These are phyloP conservation scores for Crossocerus cetratus DNA, from an alignment of 2,888 invertebrate species.

Conservation along the genomic window DNA sequence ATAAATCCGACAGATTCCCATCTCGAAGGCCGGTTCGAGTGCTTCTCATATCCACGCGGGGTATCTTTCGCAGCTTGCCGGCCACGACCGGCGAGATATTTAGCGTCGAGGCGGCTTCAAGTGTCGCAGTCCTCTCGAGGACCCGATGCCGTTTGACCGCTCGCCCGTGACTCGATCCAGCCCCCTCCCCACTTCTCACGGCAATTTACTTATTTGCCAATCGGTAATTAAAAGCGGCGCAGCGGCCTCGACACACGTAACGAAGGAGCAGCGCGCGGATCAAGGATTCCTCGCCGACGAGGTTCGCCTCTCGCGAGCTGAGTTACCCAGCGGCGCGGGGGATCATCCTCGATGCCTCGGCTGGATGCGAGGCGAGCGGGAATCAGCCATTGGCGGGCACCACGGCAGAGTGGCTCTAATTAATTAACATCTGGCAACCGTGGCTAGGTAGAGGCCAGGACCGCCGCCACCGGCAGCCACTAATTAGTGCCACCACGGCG, in stretches of 20 bases:
- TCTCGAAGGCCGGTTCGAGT: background rate
- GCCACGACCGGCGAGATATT: background rate
- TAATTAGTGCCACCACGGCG: conserved; percentile 73
- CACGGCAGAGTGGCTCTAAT: conserved; percentile 72
- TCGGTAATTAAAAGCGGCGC: conserved; percentile 68
- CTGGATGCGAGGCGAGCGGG: conserved; percentile 37
- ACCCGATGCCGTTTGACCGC: background rate
- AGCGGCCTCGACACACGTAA: conserved; percentile 15
- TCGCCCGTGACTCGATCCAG: background rate
- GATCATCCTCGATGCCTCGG: conserved; percentile 38
- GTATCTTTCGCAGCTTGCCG: background rate
- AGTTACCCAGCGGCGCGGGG: no score
- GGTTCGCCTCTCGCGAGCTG: conserved; percentile 14
- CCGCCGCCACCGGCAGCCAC: conserved; percentile 63
- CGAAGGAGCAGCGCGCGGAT: background rate
- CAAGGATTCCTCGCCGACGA: conserved; percentile 10
- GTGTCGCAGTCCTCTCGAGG: background rate
- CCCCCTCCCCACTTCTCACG: background rate
- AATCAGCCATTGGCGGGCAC: conserved; percentile 36
- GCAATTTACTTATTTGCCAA: conserved; percentile 67
- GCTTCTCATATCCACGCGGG: background rate
- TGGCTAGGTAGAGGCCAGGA: conserved; percentile 54
- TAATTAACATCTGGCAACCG: conserved; percentile 74
- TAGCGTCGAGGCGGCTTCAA: background rate
- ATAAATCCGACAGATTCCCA: background rate